phyloP scores from a whole-genome alignment of 2,888 invertebrate species.

The Megalurothrips usitatus region DNA sequence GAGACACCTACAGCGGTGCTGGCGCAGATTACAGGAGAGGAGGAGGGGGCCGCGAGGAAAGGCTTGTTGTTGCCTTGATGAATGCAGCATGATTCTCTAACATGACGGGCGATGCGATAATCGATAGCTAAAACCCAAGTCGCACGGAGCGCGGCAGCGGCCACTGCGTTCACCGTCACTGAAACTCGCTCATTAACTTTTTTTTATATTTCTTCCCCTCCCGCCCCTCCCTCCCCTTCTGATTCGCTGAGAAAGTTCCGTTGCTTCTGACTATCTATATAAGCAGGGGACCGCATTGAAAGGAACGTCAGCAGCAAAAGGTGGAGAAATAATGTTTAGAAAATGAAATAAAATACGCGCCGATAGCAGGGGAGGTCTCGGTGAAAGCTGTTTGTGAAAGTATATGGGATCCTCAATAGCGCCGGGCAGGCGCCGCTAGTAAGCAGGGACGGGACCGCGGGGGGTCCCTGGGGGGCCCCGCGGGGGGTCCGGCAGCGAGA shows the following conservation, averaged over 20 bases:
- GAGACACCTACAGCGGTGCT: not conserved
- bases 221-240: too few relatives aligned
- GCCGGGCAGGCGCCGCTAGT: not conserved
- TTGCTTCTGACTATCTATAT: too few relatives aligned
- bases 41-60: not conserved
- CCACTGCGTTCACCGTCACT: not conserved
- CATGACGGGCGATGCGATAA: not conserved
- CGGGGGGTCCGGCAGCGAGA: not conserved
- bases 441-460: too few relatives aligned
- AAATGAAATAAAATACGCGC: not conserved
- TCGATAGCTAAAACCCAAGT: not conserved
- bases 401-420: too few relatives aligned
- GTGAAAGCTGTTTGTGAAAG: too few relatives aligned
- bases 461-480: not conserved
- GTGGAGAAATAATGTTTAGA: not conserved
- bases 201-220: too few relatives aligned
- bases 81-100: constrained; percentile 4
- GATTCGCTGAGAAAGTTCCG: too few relatives aligned
- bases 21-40: not conserved
- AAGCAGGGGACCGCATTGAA: too few relatives aligned
- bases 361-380: not conserved
- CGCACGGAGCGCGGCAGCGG: not conserved
- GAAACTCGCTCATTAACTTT: too few relatives aligned
- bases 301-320: too few relatives aligned
- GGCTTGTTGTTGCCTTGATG: constrained; percentile 20